Evolutionary conservation across 2,888 invertebrate species (phyloP).

Genomic region (Blera fallax): DNA sequence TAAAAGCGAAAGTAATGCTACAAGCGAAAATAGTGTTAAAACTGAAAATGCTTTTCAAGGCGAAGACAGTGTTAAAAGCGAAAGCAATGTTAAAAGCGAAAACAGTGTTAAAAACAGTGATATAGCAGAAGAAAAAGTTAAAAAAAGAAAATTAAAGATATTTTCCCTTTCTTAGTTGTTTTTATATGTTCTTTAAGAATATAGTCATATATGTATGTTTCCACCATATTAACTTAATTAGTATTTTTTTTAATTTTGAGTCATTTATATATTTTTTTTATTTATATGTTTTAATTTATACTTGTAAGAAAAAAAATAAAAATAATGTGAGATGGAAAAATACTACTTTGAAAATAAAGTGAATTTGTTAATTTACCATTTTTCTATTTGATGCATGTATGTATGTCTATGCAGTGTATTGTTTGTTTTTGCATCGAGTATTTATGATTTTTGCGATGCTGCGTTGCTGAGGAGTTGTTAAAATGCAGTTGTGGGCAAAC

Average conservation of each 20-base stretch:
- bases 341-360: not conserved
- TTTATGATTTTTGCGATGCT: too few species aligned
- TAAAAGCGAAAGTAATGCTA: not conserved
- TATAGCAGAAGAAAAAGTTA: conserved; percentile 42
- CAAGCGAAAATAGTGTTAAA: conserved; percentile 17
- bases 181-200: conserved; percentile 71
- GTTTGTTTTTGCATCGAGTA: too few species aligned
- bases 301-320: conserved; percentile 13
- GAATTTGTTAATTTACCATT: not conserved
- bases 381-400: not conserved
- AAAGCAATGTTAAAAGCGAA: conserved; percentile 13
- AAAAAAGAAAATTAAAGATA: conserved; percentile 58
- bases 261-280: not conserved
- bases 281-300: conserved; percentile 13
- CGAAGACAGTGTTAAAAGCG: conserved; percentile 21
- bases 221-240: conserved; percentile 44
- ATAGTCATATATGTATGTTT: conserved; percentile 55
- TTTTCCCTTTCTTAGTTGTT: too few species aligned
- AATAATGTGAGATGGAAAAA: not conserved
- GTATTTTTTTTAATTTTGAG: conserved; percentile 43
- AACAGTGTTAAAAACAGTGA: conserved; percentile 33
- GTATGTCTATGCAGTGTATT: too few species aligned
- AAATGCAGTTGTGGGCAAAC: too few species aligned
- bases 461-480: too few species aligned
- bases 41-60: not conserved